These are phyloP conservation scores for Trachops cirrhosus DNA, from an alignment of 2,797 vertebrate species.

Conservation along the genomic window DNA sequence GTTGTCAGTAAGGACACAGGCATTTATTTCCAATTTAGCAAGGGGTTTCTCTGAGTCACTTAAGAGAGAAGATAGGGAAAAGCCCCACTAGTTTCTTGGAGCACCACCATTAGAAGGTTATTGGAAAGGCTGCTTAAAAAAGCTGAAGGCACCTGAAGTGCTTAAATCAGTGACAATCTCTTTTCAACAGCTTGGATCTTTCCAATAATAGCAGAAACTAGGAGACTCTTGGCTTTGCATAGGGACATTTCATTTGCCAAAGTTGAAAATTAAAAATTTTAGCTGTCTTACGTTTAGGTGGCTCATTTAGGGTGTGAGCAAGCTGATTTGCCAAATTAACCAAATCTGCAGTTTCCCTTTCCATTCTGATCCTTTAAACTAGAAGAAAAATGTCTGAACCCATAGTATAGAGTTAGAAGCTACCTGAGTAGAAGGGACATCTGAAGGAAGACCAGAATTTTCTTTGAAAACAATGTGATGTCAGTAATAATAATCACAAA, in stretches of 20 bases:
- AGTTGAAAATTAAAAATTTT: not conserved
- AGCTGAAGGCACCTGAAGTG: not conserved
- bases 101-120: not conserved
- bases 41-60: not conserved
- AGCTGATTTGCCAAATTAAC: not conserved
- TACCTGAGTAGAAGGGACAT: not conserved
- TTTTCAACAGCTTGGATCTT: not conserved
- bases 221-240: not conserved
- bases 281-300: not conserved
- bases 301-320: not conserved
- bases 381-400: not conserved
- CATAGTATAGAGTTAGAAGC: not conserved
- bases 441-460: not conserved
- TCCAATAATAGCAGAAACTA: not conserved
- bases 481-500: not conserved
- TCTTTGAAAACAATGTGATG: not conserved
- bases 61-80: not conserved
- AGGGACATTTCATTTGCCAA: not conserved
- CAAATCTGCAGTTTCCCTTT: not conserved
- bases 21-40: not conserved
- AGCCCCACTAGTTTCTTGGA: not conserved
- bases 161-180: not conserved
- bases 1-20: not conserved
- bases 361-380: not conserved
- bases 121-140: not conserved